Evolutionary conservation across 2,888 invertebrate species (phyloP).

Genomic region (Stenurella melanura): DNA sequence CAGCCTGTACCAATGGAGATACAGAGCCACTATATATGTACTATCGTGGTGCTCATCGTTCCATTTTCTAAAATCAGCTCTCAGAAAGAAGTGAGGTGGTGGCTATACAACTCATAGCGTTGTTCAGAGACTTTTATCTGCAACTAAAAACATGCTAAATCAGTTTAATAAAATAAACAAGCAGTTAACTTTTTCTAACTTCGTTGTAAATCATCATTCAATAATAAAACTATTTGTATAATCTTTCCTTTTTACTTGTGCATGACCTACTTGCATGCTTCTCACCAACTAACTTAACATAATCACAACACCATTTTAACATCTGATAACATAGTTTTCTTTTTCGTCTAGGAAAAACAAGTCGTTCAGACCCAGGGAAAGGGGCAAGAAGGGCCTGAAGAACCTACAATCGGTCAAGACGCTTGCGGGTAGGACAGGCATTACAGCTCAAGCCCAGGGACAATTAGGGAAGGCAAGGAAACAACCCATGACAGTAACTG

Average conservation of each 20-base stretch:
- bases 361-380: slow-evolving; percentile 90
- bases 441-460: slow-evolving; percentile 75
- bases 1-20: too few species aligned
- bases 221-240: slow-evolving; percentile 22
- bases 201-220: background rate
- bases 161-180: too few species aligned
- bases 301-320: background rate
- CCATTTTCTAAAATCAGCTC: background rate
- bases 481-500: slow-evolving; percentile 93
- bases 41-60: too few species aligned
- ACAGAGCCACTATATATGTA: too few species aligned
- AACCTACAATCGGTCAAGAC: slow-evolving; percentile 95
- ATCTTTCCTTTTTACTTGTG: slow-evolving; percentile 12
- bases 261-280: slow-evolving; percentile 39
- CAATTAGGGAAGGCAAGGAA: slow-evolving; percentile 82
- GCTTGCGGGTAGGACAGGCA: slow-evolving; percentile 84
- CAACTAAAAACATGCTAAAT: background rate
- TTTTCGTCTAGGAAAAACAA: slow-evolving; percentile 87
- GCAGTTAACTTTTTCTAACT: background rate
- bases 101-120: background rate
- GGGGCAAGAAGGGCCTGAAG: slow-evolving; percentile 90
- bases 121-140: background rate
- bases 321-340: background rate
- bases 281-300: background rate
- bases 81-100: background rate